Conservation (phyloP, 1,140 invertebrate species). For the Trinorchestia longiramus region DNA sequence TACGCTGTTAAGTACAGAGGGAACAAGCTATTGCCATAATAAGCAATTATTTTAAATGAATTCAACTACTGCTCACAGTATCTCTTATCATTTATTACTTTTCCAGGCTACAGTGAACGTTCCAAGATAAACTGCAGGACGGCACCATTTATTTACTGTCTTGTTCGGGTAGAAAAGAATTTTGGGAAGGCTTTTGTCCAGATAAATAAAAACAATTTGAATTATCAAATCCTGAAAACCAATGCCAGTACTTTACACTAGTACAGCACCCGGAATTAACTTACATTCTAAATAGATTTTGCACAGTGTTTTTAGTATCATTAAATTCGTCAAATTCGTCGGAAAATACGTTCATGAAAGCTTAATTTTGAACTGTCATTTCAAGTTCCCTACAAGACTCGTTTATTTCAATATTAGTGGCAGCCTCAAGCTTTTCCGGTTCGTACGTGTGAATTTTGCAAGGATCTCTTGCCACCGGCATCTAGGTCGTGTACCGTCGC, state of each 20-base stretch:
- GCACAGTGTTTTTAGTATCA: neutral
- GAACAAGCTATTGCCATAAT: no score
- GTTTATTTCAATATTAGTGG: no score
- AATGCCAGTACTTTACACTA: neutral
- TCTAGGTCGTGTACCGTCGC: neutral
- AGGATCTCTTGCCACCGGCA: neutral
- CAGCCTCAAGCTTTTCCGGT: no score
- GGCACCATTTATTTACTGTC: no score
- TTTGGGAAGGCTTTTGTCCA: neutral
- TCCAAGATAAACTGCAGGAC: neutral
- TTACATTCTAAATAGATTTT: neutral
- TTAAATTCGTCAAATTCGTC: neutral
- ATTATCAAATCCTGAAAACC: neutral
- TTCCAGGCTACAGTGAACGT: neutral
- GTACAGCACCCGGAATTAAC: neutral
- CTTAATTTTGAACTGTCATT: no score
- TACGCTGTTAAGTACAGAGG: no score
- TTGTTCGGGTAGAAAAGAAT: neutral
- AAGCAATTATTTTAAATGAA: no score
- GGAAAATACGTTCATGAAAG: neutral
- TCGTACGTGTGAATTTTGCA: no score
- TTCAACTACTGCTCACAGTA: neutral
- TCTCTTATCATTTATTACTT: neutral
- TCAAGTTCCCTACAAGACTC: no score
- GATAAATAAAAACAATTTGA: neutral